Base-by-base conservation (phyloP, 2,888 invertebrate genomes). In the Epinotia nisella region DNA sequence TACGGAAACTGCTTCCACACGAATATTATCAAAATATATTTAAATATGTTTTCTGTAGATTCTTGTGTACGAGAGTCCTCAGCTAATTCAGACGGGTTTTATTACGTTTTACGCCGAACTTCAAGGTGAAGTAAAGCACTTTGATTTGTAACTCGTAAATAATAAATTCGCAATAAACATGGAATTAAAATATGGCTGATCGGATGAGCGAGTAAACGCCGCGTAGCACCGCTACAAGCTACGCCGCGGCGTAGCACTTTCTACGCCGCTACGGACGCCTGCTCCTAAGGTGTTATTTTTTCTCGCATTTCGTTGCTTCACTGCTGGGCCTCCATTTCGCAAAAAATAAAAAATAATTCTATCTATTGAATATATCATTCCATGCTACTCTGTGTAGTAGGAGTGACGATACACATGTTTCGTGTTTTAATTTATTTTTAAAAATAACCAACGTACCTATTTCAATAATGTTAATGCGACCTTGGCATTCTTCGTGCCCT, bases 241-340 rank as follows among this genome's bases (percentile, higher is more conserved):
- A 69, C 39, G 60, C 56, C 39, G 19, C 56, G 67, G 11, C 82
- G 84, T 84, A 84, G 84, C 77, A 74, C 70, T 77, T 77, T 78
- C 83, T 80, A 82, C 79, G 79, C 74, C 21, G 53, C 73, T 70
- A 71, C 74, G 76, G 59, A 24, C 21, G n/a, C 19, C n/a, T 13
- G 2, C 58, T 59, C 35, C n/a, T 4, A 1, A 5, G 45, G 59
- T 17, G 17, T 35, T 17, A 3, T 9, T 35, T 29, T 13, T 3
- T 17, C n/a, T 59, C 35, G 29, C 24, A 3, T 41, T 41, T 24
- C 21, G 21, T 24, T 24, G 21, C 21, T 24, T 24, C 21, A 24
- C 21, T 24, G 21, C 21, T 2, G 21, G 21, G 21, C 21, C 21
- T 24, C 21, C 21, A 2, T 24, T 24, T 24, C 21, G 21, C 21